Conservation (phyloP, 2,113 vertebrate genomes). For the Sapayoa aenigma region DNA sequence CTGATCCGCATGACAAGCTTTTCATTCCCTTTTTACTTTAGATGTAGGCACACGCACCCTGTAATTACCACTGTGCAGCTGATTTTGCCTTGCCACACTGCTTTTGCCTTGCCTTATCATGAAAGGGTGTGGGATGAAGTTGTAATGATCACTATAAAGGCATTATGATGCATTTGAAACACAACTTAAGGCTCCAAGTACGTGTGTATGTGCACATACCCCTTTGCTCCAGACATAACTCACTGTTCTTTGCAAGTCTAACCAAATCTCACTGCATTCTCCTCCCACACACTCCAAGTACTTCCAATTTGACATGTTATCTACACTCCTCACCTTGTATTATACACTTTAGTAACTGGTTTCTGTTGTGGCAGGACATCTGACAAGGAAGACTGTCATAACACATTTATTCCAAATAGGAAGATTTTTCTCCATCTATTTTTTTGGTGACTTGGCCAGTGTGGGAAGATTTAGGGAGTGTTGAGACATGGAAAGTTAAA, state of each 20-base stretch:
- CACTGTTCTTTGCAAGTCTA: not conserved
- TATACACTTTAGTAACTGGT: not conserved
- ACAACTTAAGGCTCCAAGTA: not conserved
- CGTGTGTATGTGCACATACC: not conserved
- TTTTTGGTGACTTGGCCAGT: constrained; percentile 21
- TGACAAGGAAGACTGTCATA: not conserved
- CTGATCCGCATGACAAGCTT: not conserved
- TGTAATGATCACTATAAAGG: not conserved
- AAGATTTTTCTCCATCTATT: not conserved
- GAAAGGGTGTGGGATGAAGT: not conserved
- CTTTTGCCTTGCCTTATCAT: not conserved
- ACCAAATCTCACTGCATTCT: not conserved
- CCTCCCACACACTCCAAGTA: not conserved
- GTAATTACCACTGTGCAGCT: not conserved
- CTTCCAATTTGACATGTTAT: not conserved
- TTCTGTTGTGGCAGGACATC: not conserved
- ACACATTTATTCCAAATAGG: not conserved
- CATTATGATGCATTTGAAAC: not conserved
- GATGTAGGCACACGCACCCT: not conserved
- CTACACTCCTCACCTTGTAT: not conserved
- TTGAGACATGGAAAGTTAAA: constrained; percentile 62
- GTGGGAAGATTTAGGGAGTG: constrained; percentile 51
- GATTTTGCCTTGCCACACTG: not conserved
- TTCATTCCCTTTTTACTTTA: not conserved
- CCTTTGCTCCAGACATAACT: not conserved